Evolutionary conservation across 2,888 invertebrate genomes (phyloP), one percentile per base, ranked within the genome.

Genomic region (Cinara cedri): DNA sequence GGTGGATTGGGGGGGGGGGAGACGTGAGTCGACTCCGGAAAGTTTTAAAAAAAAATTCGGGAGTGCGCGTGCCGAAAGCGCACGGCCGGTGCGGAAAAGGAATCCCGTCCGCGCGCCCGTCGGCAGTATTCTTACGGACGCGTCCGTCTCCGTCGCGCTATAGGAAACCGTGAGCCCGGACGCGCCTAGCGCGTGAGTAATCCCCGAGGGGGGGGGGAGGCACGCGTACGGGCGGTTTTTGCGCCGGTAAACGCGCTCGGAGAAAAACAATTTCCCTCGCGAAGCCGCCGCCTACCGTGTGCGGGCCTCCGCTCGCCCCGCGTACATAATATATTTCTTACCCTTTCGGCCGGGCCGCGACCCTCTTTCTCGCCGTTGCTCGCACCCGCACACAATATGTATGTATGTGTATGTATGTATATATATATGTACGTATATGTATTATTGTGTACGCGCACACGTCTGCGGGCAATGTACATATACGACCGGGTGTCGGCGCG

Each of bases 221-320:
- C 6, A 34, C 34, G 34, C 34, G 26, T 46, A 60, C 19, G 19
- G 72, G 60, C 72, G 26, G 49, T 62, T 49, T 60, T 72, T 60
- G 19, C 49, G 19, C 72, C 71, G 3, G 72, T 72, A 51, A 51
- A 51, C 62, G 60, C 26, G 57, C 21, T 1, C 19, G 54, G 34
- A 72, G 62, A 62, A 72, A 72, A 72, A 72, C 16, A 51, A 72
- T 72, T 51, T 49, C 10, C 26, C 24, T 6, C 26, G 11, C 51
- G 24, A 57, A 1, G 49, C 34, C 34, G 34, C 34, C 3, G 34
- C 6, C 6, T 3, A 6, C 34, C 34, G n/a, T 34, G 34, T 34
- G 6, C 34, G 34, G 6, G 34, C 6, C 34, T 6, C 34, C 34
- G 34, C 34, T 34, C 34, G 34, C 34, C 34, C 34, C 34, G 34